A percentile compares a stretch with the other conserved stretches of the same genome.
These are phyloP conservation scores for Hippocampus zosterae DNA, from an alignment of 2,113 vertebrate species.

Conservation along the genomic window DNA sequence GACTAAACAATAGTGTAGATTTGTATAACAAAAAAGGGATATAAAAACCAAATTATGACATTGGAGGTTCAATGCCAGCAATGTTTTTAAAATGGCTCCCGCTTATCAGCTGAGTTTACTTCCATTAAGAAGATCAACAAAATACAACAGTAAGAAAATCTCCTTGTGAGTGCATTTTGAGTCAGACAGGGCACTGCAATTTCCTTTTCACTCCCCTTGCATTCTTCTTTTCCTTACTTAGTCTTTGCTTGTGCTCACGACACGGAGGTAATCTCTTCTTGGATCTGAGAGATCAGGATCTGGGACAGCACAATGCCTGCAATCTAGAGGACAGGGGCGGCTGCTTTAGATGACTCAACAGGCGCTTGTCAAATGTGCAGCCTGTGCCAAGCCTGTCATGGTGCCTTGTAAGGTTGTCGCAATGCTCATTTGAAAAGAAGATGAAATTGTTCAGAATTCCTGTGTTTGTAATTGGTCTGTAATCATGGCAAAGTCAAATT, in stretches of 20 bases:
- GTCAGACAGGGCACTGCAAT: not conserved
- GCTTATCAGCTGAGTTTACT: conserved; percentile 1
- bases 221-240: conserved; percentile 15
- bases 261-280: conserved; percentile 69
- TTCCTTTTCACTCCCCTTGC: conserved; percentile 1
- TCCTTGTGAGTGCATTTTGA: conserved; percentile 25
- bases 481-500: not conserved
- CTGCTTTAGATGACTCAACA: conserved; percentile 35
- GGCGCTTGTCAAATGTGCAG: conserved; percentile 13
- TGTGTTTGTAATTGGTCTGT: conserved; percentile 1
- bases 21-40: too few species aligned
- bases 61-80: too few species aligned
- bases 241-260: conserved; percentile 40
- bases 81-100: conserved; percentile 16
- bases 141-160: conserved; percentile 6
- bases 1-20: too few species aligned
- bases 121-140: conserved; percentile 5
- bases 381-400: conserved; percentile 26
- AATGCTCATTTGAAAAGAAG: conserved; percentile 3
- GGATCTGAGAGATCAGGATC: conserved; percentile 76
- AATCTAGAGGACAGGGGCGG: conserved; percentile 64
- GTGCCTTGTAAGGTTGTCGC: conserved; percentile 6
- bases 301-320: conserved; percentile 75
- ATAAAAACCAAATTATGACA: too few species aligned
- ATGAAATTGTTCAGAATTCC: conserved; percentile 9